Evolutionary conservation across 2,888 invertebrate species (phyloP).

Genomic region (Lycophotia porphyrea): DNA sequence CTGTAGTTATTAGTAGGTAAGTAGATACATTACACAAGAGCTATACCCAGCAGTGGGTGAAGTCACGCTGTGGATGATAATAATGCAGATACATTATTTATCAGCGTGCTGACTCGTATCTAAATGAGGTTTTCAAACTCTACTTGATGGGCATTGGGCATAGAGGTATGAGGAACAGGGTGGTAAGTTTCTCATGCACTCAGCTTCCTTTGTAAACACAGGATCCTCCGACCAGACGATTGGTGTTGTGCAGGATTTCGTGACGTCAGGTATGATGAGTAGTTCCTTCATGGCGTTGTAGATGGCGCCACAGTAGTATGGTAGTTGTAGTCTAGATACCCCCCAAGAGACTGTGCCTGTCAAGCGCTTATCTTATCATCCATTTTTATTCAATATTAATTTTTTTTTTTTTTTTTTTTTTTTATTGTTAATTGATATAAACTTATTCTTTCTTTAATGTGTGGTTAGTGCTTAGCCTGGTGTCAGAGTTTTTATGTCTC

Average conservation of each 20-base stretch:
- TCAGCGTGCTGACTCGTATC: no score
- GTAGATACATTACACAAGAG: no score
- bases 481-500: no score
- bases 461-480: no score
- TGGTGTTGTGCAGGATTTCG: not conserved
- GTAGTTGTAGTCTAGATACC: not conserved
- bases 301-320: not conserved
- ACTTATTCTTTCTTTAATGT: no score
- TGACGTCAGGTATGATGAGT: not conserved
- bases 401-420: no score
- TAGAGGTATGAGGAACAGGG: not conserved
- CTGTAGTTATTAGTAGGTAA: no score
- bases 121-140: no score
- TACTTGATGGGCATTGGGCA: not conserved
- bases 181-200: not conserved
- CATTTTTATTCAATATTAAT: conserved; percentile 34
- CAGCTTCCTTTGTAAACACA: not conserved
- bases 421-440: no score
- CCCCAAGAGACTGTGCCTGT: conserved; percentile 1
- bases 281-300: not conserved
- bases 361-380: conserved; percentile 19
- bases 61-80: no score
- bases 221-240: not conserved
- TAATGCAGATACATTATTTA: no score
- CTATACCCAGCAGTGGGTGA: no score